These are phyloP conservation scores for Phalloptychus januarius DNA, from an alignment of 2,797 vertebrate species.

Conservation along the genomic window DNA sequence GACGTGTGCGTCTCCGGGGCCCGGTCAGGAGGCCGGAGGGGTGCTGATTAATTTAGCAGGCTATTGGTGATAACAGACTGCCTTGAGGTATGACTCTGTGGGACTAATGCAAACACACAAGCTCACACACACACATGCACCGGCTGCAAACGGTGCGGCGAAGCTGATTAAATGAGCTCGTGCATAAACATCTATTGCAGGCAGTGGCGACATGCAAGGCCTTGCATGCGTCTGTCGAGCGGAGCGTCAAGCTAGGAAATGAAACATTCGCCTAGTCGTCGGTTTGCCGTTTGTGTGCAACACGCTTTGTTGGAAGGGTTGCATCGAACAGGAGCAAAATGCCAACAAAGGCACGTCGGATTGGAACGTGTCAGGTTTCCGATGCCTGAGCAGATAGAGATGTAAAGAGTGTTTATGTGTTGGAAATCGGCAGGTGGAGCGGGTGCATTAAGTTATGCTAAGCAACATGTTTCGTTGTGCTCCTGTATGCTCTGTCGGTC, in stretches of 20 bases:
- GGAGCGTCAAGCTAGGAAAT: neutral
- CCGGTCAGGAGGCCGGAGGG: conserved; percentile 68
- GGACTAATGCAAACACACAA: conserved; percentile 25
- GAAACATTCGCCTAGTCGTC: conserved; percentile 1
- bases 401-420: conserved; percentile 1
- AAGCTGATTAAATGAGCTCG: conserved; percentile 25
- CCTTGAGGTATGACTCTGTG: conserved; percentile 57
- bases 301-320: conserved; percentile 31
- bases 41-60: conserved; percentile 73
- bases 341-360: conserved; percentile 29
- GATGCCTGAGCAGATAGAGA: conserved; percentile 50
- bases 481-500: conserved; percentile 23
- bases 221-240: conserved; percentile 2
- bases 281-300: neutral
- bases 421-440: conserved; percentile 14
- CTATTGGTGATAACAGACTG: conserved; percentile 65
- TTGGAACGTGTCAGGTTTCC: conserved; percentile 52
- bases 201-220: neutral
- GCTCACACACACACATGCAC: conserved; percentile 13
- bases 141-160: neutral
- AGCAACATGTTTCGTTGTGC: conserved; percentile 32
- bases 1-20: conserved; percentile 33
- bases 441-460: conserved; percentile 20
- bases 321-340: conserved; percentile 30
- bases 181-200: conserved; percentile 27